Base-by-base conservation (phyloP, 2,797 vertebrate genomes). In the Pteropus rufus region DNA sequence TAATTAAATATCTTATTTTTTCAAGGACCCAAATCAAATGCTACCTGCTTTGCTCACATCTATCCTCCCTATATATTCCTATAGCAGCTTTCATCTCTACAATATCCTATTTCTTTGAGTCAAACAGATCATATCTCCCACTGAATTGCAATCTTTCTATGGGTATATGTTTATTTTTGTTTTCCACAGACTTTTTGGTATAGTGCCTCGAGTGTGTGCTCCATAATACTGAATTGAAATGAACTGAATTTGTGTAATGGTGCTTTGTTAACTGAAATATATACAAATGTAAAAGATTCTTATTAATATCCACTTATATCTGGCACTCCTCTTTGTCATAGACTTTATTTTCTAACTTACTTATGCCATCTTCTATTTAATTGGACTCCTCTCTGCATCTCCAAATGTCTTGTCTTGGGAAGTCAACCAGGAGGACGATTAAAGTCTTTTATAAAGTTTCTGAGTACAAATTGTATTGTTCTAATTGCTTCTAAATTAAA, bases 401-500 rank as follows among this genome's bases (percentile, higher is more conserved):
- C 39, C n/a, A 92, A 52, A 23, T 93, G 88, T 36, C 3, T 64
- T 92, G 41, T 87, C 60, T 85, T 77, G 58, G 77, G 36, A 5
- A 72, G n/a, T 94, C 73, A 69, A 79, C 21, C 19, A 70, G 41
- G 54, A 94, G 16, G 29, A 80, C 12, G 89, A 70, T 95, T 95
- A 87, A 96, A 94, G 54, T 91, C 52, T 85, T 85, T 91, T 65
- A 89, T 93, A 96, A 94, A 70, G 54, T 90, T 79, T n/a, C 60
- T 56, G 18, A 96, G 62, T 96, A 54, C 26, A 73, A 93, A 70
- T 79, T 82, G 11, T 89, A 72, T 81, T 70, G 46, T 93, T 44
- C 44, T 96, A 96, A 96, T 46, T 94, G 49, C 44, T 92, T 96
- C 16, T 75, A 96, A 77, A 95, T 97, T 75, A 89, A 94, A 95